These are phyloP conservation scores for Cranoglanis bouderius DNA, from an alignment of 2,113 vertebrate genomes.

Conservation along the genomic window DNA sequence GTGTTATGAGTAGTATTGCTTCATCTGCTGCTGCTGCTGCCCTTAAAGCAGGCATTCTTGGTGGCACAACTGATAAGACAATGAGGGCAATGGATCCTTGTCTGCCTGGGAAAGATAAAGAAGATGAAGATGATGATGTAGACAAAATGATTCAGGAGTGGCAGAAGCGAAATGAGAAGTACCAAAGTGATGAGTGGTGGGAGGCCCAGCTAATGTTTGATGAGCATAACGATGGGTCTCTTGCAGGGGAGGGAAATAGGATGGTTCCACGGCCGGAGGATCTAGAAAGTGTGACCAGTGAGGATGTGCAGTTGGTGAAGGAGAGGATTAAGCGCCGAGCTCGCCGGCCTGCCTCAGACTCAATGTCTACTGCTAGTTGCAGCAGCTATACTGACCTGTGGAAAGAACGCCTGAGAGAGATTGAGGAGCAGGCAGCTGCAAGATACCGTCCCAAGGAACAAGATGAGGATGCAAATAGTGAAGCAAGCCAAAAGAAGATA, in stretches of 20 bases:
- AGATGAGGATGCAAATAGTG: conserved; percentile 35
- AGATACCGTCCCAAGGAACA: conserved; percentile 67
- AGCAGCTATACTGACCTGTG: conserved; percentile 81
- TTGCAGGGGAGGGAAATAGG: conserved; percentile 38
- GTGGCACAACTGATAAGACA: conserved; percentile 67
- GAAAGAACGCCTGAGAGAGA: conserved; percentile 85
- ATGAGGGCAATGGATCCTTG: conserved; percentile 56
- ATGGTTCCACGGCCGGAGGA: conserved; percentile 60
- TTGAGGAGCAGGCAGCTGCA: conserved; percentile 81
- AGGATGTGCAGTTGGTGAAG: conserved; percentile 76
- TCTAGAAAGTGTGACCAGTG: conserved; percentile 83
- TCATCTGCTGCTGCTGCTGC: conserved; percentile 76
- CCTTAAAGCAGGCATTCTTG: conserved; percentile 65
- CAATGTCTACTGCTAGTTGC: conserved; percentile 78
- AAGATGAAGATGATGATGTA: conserved; percentile 70
- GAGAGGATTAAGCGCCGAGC: conserved; percentile 67
- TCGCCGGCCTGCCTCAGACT: conserved; percentile 64
- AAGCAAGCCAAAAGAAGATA: conserved; percentile 64
- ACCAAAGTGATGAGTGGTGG: conserved; percentile 77
- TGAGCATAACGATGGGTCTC: conserved; percentile 56
- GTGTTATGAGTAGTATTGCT: conserved; percentile 79
- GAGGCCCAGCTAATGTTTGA: conserved; percentile 71
- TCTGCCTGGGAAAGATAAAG: conserved; percentile 50
- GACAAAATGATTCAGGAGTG: conserved; percentile 81
- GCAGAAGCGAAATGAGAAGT: conserved; percentile 88